Percentiles rank a stretch among this genome's conserved stretches.
phyloP scores from a whole-genome alignment of 2,888 invertebrate species.

The Copidosoma aretas region DNA sequence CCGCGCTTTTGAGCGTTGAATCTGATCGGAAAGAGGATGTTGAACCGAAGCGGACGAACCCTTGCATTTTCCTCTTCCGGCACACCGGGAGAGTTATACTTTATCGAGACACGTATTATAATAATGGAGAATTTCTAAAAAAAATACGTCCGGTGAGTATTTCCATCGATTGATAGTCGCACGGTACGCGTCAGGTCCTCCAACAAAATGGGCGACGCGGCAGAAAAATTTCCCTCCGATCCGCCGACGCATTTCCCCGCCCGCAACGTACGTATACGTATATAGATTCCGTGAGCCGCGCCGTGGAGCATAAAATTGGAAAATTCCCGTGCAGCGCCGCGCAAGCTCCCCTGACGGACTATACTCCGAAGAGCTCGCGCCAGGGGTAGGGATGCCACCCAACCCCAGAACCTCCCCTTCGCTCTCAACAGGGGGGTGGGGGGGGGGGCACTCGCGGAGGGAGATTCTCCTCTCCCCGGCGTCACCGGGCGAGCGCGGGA shows the following conservation, averaged over 20 bases:
- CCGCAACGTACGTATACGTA: too few relatives aligned
- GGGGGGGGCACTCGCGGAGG: not conserved
- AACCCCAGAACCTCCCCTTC: not conserved
- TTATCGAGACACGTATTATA: too few relatives aligned
- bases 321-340: slow-evolving; percentile 24
- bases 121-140: too few relatives aligned
- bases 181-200: too few relatives aligned
- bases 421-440: not conserved
- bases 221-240: not conserved
- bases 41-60: too few relatives aligned
- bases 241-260: too few relatives aligned
- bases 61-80: too few relatives aligned
- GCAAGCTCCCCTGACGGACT: not conserved
- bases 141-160: too few relatives aligned
- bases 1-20: slow-evolving; percentile 8
- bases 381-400: not conserved
- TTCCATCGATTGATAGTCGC: too few relatives aligned
- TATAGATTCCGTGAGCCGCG: not conserved
- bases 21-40: slow-evolving; percentile 22
- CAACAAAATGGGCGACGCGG: too few relatives aligned
- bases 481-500: slow-evolving; percentile 16
- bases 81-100: too few relatives aligned
- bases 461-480: not conserved
- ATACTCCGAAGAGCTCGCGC: not conserved
- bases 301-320: slow-evolving; percentile 32